These are phyloP conservation scores for Hybos culiciformis DNA, from an alignment of 2,888 invertebrate genomes.

Conservation along the genomic window DNA sequence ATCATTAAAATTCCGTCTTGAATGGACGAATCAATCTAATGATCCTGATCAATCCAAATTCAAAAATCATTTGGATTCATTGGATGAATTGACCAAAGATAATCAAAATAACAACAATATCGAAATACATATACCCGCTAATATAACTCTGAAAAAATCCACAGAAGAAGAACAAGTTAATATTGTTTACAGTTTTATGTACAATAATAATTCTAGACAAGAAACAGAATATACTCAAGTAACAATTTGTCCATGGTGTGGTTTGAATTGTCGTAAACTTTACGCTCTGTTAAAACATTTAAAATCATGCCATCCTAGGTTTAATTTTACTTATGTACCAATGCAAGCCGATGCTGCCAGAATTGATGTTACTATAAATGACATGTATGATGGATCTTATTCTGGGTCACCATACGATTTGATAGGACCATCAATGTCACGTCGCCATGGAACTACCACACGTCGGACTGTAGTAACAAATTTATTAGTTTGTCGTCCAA, in stretches of 20 bases:
- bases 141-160: conserved; percentile 13
- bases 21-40: conserved; percentile 51
- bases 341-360: conserved; percentile 56
- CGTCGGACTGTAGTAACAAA: conserved; percentile 48
- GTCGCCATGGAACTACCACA: conserved; percentile 47
- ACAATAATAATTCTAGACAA: conserved; percentile 87
- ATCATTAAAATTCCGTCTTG: conserved; percentile 68
- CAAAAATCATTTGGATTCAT: too few relatives aligned
- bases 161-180: conserved; percentile 44
- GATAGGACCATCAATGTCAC: conserved; percentile 57
- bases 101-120: conserved; percentile 1
- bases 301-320: conserved; percentile 84
- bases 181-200: conserved; percentile 90
- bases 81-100: conserved; percentile 9
- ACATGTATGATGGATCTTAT: conserved; percentile 89
- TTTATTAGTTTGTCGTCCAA: conserved; percentile 47
- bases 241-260: conserved; percentile 92
- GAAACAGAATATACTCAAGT: conserved; percentile 91
- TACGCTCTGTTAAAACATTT: conserved; percentile 87
- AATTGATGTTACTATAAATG: conserved; percentile 91
- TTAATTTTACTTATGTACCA: conserved; percentile 69
- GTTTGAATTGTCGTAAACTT: conserved; percentile 71
- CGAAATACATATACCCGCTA: not conserved
- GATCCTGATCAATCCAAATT: too few relatives aligned
- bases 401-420: conserved; percentile 85